phyloP scores from a whole-genome alignment of 2,888 invertebrate species.

The Geotrupes spiniger region DNA sequence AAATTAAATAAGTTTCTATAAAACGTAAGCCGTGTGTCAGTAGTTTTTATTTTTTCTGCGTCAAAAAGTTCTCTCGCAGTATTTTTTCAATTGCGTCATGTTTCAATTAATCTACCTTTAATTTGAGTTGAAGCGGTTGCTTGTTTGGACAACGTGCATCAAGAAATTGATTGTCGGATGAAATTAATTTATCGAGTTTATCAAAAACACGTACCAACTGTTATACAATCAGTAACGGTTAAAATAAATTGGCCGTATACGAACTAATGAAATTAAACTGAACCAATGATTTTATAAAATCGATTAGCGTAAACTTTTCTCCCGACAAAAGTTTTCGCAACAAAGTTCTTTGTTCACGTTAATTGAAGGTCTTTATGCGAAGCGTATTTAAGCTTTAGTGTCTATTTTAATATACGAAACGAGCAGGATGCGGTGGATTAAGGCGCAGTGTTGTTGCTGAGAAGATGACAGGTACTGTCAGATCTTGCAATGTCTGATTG shows the following conservation, averaged over 20 bases:
- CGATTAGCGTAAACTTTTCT: constrained; percentile 21
- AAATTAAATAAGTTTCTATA: too few species aligned
- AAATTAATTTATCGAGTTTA: too few species aligned
- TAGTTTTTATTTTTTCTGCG: too few species aligned
- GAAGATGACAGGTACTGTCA: constrained; percentile 23
- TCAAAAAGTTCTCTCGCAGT: too few species aligned
- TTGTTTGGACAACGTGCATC: too few species aligned
- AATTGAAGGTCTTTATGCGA: constrained; percentile 21
- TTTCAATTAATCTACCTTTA: too few species aligned
- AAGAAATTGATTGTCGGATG: too few species aligned
- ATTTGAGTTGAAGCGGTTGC: too few species aligned
- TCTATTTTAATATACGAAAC: constrained; percentile 18
- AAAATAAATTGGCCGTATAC: constrained; percentile 3
- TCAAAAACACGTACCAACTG: too few species aligned
- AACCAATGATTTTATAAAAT: constrained; percentile 19
- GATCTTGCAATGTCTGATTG: constrained; percentile 25
- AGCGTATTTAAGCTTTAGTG: constrained; percentile 5
- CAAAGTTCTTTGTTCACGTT: constrained; percentile 20
- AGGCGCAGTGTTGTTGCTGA: constrained; percentile 17
- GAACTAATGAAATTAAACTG: constrained; percentile 18
- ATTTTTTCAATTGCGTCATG: too few species aligned
- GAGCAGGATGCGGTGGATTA: constrained; percentile 19
- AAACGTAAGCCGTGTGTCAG: too few species aligned
- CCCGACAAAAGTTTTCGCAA: constrained; percentile 17
- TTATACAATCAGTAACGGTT: too few species aligned